Conservation (phyloP, 2,113 vertebrate genomes). For the Apteryx mantelli region DNA sequence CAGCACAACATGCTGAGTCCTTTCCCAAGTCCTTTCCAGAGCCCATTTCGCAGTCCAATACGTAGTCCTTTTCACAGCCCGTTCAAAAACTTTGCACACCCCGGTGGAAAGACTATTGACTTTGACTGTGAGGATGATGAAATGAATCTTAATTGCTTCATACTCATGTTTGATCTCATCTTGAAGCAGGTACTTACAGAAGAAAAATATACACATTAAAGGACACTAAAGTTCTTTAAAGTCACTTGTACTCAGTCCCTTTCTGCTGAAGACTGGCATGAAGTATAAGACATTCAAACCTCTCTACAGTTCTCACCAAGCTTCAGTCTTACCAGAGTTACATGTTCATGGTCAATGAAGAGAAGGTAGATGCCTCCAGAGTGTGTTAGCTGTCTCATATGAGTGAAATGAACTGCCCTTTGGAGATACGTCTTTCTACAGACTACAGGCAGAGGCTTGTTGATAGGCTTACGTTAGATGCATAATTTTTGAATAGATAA, state of each 20-base stretch:
- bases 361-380: background rate
- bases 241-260: background rate
- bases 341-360: background rate
- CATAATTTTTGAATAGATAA: background rate
- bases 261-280: background rate
- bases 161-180: constrained; percentile 99
- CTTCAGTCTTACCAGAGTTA: background rate
- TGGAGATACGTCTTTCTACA: background rate
- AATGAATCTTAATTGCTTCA: constrained; percentile 99
- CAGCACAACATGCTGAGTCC: constrained; percentile 93
- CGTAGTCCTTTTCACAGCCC: constrained; percentile 88
- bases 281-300: background rate
- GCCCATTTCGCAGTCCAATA: constrained; percentile 92
- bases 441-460: background rate
- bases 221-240: background rate
- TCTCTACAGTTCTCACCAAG: background rate
- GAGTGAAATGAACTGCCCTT: background rate
- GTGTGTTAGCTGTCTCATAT: background rate
- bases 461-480: background rate
- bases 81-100: constrained; percentile 94
- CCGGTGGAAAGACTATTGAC: constrained; percentile 89
- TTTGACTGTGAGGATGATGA: constrained; percentile 97
- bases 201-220: background rate
- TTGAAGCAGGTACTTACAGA: constrained; percentile 90
- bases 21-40: constrained; percentile 96